These are phyloP conservation scores for Diachasmimorpha longicaudata DNA, from an alignment of 1,140 invertebrate species.

Conservation along the genomic window DNA sequence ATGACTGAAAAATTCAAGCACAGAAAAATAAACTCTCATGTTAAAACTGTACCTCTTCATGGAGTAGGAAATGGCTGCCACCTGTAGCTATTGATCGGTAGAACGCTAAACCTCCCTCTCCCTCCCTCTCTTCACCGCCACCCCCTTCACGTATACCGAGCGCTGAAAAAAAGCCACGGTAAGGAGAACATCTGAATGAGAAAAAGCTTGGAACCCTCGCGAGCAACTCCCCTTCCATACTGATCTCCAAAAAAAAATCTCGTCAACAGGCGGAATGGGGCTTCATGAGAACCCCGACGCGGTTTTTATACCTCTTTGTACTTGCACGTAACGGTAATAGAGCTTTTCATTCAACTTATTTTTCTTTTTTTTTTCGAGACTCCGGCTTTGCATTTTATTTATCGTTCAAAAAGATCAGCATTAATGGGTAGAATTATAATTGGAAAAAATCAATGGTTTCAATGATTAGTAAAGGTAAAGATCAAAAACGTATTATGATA, in stretches of 20 bases:
- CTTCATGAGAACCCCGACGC: not conserved
- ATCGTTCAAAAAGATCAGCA: too few relatives aligned
- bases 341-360: too few relatives aligned
- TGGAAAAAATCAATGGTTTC: too few relatives aligned
- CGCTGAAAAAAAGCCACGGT: not conserved
- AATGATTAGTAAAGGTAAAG: too few relatives aligned
- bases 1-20: slow-evolving; percentile 21
- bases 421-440: too few relatives aligned
- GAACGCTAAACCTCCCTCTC: slow-evolving; percentile 48
- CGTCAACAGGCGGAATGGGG: not conserved
- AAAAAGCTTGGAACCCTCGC: too few relatives aligned
- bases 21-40: slow-evolving; percentile 6
- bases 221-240: not conserved
- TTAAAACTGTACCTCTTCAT: slow-evolving; percentile 38
- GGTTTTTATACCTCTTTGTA: not conserved
- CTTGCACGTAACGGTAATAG: too few relatives aligned
- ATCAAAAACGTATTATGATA: too few relatives aligned
- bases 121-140: slow-evolving; percentile 32
- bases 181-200: not conserved
- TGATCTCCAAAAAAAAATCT: not conserved
- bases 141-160: not conserved
- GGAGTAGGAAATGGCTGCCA: slow-evolving; percentile 59
- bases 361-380: too few relatives aligned
- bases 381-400: too few relatives aligned
- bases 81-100: slow-evolving; percentile 65